Evolutionary conservation across 1,140 invertebrate genomes (phyloP), one percentile per base, ranked within the genome.

Genomic region (Caenorhabditis latens): DNA sequence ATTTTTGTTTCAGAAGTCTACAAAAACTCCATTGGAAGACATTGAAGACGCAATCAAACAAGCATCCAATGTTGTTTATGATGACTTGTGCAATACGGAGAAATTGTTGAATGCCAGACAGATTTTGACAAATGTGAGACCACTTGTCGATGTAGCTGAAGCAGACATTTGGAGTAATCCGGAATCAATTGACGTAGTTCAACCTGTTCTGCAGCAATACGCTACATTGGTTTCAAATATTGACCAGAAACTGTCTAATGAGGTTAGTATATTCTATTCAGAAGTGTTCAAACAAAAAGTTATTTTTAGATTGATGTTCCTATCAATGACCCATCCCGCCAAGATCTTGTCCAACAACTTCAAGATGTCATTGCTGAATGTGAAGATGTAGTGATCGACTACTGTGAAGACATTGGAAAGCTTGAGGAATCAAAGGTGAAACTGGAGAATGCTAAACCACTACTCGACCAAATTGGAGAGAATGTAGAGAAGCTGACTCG

Each of bases 311-410:
- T 79, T 53, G 71, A 50, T 19, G 71, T 79, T 21, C 71, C 71
- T 21, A 79, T 42, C n/a, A 79, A 79, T 53, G 71, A 79, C 24
- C 46, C 71, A 50, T 50, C 71, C 14, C 71, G 71, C 6, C 71
- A 79, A 50, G 71, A 79, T 24, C 71, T 79, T 50, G 71, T 79
- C 4, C 71, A 79, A 79, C 71, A 79, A 50, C 46, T 79, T 50
- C 71, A 79, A 50, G 71, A 79, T 53, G 71, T 79, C 46, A 79
- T 79, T 24, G 13, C 46, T 2, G 71, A 79, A 79, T 79, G 71
- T 79, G 71, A 79, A 24, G 71, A 79, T 19, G 71, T 50, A 53
- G 71, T 79, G 4, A 40, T 79, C 14, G 46, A 79, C 24, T 50
- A 79, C 24, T 50, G 71, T 5, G 46, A 79, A 11, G 46, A 79